Evolutionary conservation across 2,113 vertebrate species (phyloP), one percentile per base, ranked within the genome.

Genomic region (Sciurus niger): DNA sequence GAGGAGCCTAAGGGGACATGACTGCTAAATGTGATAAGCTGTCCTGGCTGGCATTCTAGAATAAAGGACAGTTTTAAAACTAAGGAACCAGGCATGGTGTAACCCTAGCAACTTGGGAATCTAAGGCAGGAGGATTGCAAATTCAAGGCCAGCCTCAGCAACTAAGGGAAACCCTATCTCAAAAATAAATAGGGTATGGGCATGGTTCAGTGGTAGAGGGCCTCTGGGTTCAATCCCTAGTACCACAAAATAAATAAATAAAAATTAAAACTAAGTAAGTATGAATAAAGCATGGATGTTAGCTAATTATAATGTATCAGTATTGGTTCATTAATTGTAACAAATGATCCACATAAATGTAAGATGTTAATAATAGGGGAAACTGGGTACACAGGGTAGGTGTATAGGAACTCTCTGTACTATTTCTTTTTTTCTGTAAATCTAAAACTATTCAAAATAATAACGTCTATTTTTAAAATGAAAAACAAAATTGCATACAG

Each of bases 391-490:
- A 4, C 0, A 4, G n/a, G 30, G 37, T n/a, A 70, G 40, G 34
- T 30, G 72, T 2, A 14, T 3, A 6, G 28, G 58, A 90, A 68
- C 43, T 16, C 70, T 46, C 43, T 43, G 34, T 51, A 67, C 67
- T 30, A n/a, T 25, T 53, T 40, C 84, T 55, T 32, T 73, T 73
- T 89, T 58, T 84, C 88, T 88, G 6, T n/a, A 92, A 60, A 30
- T 76, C n/a, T 78, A 78, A 94, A 95, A 89, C 60, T 25, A 14
- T 80, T 68, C 46, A 82, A 60, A 77, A 72, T 51, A 94, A 93
- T 55, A 55, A 74, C 84, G 25, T 30, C 46, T 46, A 53, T 51
- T 94, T 93, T 96, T 37, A 76, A 88, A 65, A 87, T 40, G 5
- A 30, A 40, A 77, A 60, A 51, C 30, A 79, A 74, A 93, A 89